Conservation (phyloP, 1,140 invertebrate genomes). For the Drosophila hydei region DNA sequence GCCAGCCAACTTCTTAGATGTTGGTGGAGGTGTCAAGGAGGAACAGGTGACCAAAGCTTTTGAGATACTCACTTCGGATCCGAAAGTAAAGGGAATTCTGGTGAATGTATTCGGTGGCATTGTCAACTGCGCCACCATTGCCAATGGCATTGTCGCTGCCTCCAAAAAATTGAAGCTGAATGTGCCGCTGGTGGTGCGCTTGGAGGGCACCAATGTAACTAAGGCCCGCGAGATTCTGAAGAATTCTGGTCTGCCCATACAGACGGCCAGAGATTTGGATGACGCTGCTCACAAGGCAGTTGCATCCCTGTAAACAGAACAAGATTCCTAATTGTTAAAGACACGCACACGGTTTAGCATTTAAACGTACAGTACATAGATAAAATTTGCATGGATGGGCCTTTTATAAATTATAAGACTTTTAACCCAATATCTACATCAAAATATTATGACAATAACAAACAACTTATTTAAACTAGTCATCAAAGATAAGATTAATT, state of each 20-base stretch:
- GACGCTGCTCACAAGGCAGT: slow-evolving; percentile 96
- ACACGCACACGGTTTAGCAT: slow-evolving; percentile 65
- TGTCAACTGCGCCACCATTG: slow-evolving; percentile 98
- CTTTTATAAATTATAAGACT: slow-evolving; percentile 27
- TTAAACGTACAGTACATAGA: slow-evolving; percentile 33
- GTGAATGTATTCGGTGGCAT: slow-evolving; percentile 99
- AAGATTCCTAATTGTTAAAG: slow-evolving; percentile 11
- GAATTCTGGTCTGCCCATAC: slow-evolving; percentile 92
- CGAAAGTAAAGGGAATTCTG: slow-evolving; percentile 97
- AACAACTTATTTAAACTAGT: slow-evolving; percentile 2
- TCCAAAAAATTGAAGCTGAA: slow-evolving; percentile 91
- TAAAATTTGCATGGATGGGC: slow-evolving; percentile 4
- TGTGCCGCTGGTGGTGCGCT: slow-evolving; percentile 95
- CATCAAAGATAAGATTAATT: background rate
- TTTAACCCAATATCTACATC: slow-evolving; percentile 29
- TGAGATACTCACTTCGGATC: slow-evolving; percentile 95
- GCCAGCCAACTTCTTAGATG: slow-evolving; percentile 98
- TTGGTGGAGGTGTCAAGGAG: slow-evolving; percentile 97
- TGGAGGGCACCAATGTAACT: slow-evolving; percentile 92
- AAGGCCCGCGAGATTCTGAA: slow-evolving; percentile 89
- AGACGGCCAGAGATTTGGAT: slow-evolving; percentile 93
- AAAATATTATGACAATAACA: slow-evolving; percentile 21
- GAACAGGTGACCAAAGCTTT: slow-evolving; percentile 97
- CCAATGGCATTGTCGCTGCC: slow-evolving; percentile 96
- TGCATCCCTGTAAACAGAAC: slow-evolving; percentile 45